Base-by-base conservation (phyloP, 1,140 invertebrate species). In the Conus ventricosus region DNA sequence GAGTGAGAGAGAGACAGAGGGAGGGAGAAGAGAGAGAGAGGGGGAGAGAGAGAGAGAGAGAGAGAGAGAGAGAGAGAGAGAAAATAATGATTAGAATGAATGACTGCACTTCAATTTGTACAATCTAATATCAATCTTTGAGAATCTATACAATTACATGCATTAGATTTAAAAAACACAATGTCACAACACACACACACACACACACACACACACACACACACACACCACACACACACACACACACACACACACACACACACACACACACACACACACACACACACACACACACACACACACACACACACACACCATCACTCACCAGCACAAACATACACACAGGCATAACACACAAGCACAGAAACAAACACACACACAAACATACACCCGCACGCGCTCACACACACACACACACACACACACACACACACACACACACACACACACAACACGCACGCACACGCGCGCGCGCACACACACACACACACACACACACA, bases 21-120 rank as follows among this genome's bases (percentile, higher is more conserved):
- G 55, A 57, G 55, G 13, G 55, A 57, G 55, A 7, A 84, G 20
- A 10, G 5, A 5, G 67, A 63, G n/a, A 67, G 55, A 85, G 27
- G 27, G 67, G 25, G 57, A 71, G 27, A 63, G 27, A 51, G 57
- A 85, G 67, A 55, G 27, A 51, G 60, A 60, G 54, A 85, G 60
- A 23, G 67, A 85, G 27, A 23, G 84, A 51, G 20, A 60, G 27
- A 60, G 67, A 71, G 57, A 85, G 54, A 85, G 39, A 85, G 57
- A 60, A 15, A 63, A 13, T 25, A 39, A 85, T 3, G 67, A 39
- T 15, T 8, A 85, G 57, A 63, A 17, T 4, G 20, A 87, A 17
- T 39, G 8, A 23, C 4, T 2, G 11, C 67, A 71, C 8, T 71
- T 20, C 17, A 13, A 5, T 71, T 8, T 20, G 8, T 17, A 20